phyloP scores from a whole-genome alignment of 2,797 vertebrate species.

The Protosalanx chinensis region DNA sequence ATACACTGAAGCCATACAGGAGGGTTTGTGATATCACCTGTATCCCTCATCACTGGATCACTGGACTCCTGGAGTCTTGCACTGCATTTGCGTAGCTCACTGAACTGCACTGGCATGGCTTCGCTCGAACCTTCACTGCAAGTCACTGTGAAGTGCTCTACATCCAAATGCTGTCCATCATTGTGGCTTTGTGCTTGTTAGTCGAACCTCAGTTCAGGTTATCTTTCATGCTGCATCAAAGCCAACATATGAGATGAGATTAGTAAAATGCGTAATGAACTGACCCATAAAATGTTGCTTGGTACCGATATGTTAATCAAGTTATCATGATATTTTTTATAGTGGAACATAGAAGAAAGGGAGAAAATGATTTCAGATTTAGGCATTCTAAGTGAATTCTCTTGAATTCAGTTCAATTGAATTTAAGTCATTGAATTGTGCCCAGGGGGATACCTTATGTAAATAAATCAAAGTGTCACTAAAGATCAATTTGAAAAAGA shows the following conservation, averaged over 20 bases:
- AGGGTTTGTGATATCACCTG: neutral
- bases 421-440: neutral
- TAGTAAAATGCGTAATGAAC: constrained; percentile 6
- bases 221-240: constrained; percentile 30
- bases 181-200: constrained; percentile 16
- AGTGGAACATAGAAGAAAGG: constrained; percentile 12
- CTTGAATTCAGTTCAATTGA: neutral
- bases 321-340: constrained; percentile 35
- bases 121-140: constrained; percentile 5
- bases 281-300: constrained; percentile 27
- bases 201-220: constrained; percentile 30
- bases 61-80: neutral
- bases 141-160: constrained; percentile 8
- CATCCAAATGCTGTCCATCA: neutral
- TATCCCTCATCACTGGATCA: neutral
- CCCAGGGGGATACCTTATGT: constrained; percentile 25
- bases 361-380: constrained; percentile 14
- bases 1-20: constrained; percentile 19
- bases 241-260: neutral
- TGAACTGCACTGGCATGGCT: neutral
- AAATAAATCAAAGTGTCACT: constrained; percentile 13
- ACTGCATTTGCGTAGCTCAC: neutral
- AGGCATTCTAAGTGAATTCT: constrained; percentile 38
- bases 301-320: constrained; percentile 40
- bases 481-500: neutral